Conservation (phyloP, 2,797 vertebrate species). For the Xiphorhynchus erythropygius region DNA sequence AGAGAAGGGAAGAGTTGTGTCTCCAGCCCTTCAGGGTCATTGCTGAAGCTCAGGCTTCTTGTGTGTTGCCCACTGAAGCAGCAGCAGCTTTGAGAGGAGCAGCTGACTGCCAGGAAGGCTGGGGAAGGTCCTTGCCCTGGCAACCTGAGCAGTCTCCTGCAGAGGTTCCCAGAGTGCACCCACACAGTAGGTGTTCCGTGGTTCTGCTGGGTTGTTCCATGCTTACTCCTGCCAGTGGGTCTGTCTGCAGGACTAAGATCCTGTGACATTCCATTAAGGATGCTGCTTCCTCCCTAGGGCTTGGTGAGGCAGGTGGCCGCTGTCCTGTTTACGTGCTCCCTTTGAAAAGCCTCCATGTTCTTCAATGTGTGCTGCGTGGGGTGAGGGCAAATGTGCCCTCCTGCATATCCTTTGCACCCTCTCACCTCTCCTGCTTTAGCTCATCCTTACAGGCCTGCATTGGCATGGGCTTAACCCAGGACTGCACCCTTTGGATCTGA, state of each 20-base stretch:
- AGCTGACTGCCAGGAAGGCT: neutral
- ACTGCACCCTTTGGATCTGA: neutral
- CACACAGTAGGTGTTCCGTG: neutral
- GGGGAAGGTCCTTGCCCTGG: neutral
- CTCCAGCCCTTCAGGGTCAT: neutral
- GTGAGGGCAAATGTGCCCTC: neutral
- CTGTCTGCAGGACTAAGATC: neutral
- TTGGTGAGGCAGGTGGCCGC: fast-evolving
- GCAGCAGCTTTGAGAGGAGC: neutral
- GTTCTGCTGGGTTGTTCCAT: neutral
- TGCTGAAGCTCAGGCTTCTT: neutral
- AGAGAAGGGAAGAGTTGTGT: neutral
- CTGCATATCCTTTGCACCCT: neutral
- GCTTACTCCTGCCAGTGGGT: neutral
- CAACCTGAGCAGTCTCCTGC: neutral
- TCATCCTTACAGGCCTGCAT: fast-evolving
- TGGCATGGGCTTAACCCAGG: neutral
- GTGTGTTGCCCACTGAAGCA: neutral
- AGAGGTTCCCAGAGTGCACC: neutral
- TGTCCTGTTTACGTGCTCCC: fast-evolving
- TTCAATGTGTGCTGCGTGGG: fast-evolving
- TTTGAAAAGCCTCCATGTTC: fast-evolving
- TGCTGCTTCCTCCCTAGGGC: neutral
- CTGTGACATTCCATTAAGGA: fast-evolving
- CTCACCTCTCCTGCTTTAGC: neutral